Percentiles rank a stretch among this genome's conserved stretches.
Evolutionary conservation across 2,888 invertebrate species (phyloP).

Genomic region (Polydrusus cervinus): DNA sequence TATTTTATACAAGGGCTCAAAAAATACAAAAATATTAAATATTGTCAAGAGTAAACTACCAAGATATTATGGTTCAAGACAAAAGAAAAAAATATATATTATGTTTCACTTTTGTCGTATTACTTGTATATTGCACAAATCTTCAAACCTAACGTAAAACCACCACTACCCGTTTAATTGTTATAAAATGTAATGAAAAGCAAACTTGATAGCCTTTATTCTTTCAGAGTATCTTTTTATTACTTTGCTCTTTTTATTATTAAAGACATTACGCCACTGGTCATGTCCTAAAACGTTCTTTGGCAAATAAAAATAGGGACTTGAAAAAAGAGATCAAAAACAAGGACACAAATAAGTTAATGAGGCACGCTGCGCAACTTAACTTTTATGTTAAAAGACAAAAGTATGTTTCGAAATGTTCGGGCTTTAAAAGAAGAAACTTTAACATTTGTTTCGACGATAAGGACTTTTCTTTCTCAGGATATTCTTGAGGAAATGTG

Average conservation of each 20-base stretch:
- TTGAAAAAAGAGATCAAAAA: conserved; percentile 14
- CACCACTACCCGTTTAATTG: too few species aligned
- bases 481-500: neutral
- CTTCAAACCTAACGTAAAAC: too few species aligned
- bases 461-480: neutral
- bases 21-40: too few species aligned
- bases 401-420: conserved; percentile 19
- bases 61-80: too few species aligned
- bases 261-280: neutral
- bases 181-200: too few species aligned
- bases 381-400: conserved; percentile 25
- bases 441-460: conserved; percentile 14
- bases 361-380: conserved; percentile 23
- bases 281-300: neutral
- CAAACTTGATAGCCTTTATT: too few species aligned
- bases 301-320: conserved; percentile 4
- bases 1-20: too few species aligned
- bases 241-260: neutral
- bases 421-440: conserved; percentile 5
- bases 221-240: too few species aligned
- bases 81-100: too few species aligned
- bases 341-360: conserved; percentile 28
- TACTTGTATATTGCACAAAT: too few species aligned
- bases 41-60: too few species aligned
- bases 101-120: too few species aligned